Evolutionary conservation across 2,113 vertebrate genomes (phyloP).

Genomic region (Saimiri boliviensis): DNA sequence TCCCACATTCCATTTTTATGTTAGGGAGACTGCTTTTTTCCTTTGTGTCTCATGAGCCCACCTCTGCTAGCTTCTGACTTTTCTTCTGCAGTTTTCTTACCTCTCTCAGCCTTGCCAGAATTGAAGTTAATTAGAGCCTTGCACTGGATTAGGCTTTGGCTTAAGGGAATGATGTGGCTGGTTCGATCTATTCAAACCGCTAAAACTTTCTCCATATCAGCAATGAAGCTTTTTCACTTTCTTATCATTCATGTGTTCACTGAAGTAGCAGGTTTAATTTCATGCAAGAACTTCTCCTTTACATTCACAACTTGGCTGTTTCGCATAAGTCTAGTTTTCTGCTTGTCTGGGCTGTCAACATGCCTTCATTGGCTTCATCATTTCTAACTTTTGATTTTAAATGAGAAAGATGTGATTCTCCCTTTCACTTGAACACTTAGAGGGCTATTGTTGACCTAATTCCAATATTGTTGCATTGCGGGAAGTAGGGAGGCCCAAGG

Average conservation of each 20-base stretch:
- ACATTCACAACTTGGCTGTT: not conserved
- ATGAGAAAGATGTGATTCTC: not conserved
- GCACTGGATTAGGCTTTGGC: not conserved
- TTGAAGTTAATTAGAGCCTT: not conserved
- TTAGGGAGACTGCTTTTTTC: not conserved
- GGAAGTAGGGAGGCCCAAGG: not conserved
- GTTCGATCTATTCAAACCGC: not conserved
- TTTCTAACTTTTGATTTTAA: not conserved
- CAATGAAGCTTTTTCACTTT: not conserved
- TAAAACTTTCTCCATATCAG: not conserved
- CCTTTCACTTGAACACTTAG: not conserved
- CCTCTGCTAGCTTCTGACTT: not conserved
- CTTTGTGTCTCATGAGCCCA: not conserved
- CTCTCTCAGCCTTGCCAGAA: not conserved
- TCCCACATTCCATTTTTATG: not conserved
- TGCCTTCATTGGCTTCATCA: not conserved
- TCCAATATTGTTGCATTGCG: not conserved
- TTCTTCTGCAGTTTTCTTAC: not conserved
- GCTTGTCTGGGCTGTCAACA: not conserved
- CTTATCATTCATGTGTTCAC: not conserved
- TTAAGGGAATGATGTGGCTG: not conserved
- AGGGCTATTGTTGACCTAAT: not conserved
- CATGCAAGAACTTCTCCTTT: not conserved
- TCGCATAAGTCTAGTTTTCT: not conserved
- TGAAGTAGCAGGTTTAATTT: not conserved